Percentiles rank a stretch among this genome's conserved stretches.
Evolutionary conservation across 2,113 vertebrate species (phyloP).

Genomic region (Archilochus colubris): DNA sequence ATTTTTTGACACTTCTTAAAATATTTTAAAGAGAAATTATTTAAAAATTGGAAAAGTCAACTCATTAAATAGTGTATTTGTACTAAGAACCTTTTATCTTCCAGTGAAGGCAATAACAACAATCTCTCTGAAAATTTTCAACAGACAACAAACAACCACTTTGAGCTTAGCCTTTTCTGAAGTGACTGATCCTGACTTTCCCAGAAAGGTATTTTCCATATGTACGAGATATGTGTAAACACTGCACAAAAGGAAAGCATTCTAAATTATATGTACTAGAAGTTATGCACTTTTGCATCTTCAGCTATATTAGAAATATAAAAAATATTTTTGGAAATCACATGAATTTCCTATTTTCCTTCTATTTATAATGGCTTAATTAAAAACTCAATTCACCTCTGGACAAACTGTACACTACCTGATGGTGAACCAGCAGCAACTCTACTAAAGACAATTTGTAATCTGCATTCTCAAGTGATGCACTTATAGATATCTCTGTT

Average conservation of each 20-base stretch:
- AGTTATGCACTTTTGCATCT: background rate
- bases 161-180: conserved; percentile 15
- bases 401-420: background rate
- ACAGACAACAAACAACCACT: conserved; percentile 35
- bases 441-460: background rate
- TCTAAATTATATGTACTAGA: background rate
- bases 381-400: background rate
- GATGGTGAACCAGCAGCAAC: background rate
- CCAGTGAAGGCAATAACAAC: conserved; percentile 15
- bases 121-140: conserved; percentile 14
- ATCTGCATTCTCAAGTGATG: background rate
- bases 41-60: conserved; percentile 42
- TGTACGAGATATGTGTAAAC: background rate
- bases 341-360: background rate
- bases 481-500: background rate
- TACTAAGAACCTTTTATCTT: conserved; percentile 51
- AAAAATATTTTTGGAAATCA: background rate
- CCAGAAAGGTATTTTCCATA: conserved; percentile 6
- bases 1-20: conserved; percentile 13
- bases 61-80: conserved; percentile 32
- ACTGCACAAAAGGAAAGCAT: background rate
- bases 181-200: conserved; percentile 19
- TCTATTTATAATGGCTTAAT: background rate
- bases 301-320: background rate
- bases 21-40: conserved; percentile 16